Evolutionary conservation across 2,797 vertebrate species (phyloP), one percentile per base, ranked within the genome.

Genomic region (Alectoris magna): DNA sequence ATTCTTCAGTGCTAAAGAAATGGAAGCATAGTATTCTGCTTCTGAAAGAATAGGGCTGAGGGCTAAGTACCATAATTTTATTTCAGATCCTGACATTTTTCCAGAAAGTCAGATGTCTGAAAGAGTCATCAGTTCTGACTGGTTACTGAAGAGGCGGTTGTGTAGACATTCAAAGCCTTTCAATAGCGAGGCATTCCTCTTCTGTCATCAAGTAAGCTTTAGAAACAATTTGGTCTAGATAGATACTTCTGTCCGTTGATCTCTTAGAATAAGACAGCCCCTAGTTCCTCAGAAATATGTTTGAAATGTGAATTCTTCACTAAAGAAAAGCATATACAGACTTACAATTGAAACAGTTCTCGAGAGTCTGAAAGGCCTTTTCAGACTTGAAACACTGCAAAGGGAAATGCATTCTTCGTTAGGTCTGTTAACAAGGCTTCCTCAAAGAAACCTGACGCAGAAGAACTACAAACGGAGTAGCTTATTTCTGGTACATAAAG

Each of bases 301-400:
- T 85, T 92, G 84, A 95, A 95, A 96, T 91, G 93, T 73, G 93
- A 92, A 91, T 94, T 94, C 83, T 53, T 93, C 63, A n/a, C 46
- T 92, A 88, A 91, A 70, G 63, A 78, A 81, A 84, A 63, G 87
- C 75, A 86, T 58, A 75, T 78, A 67, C 55, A 90, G 87, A 67
- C 78, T 90, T 90, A 83, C 87, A 93, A 95, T 77, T 51, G 90
- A 83, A 75, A 62, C 39, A 24, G 55, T 41, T 80, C 81, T 92
- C 67, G n/a, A 69, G 70, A 81, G 38, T 43, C 58, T 96, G 95
- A 94, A 96, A 96, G 84, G 93, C 82, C 92, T 91, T 96, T 96
- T 96, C 84, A 86, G 63, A 14, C 51, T 94, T 39, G 73, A 91
- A 91, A 78, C 22, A 9, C 8, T 70, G 66, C 53, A 49, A 92